These are phyloP conservation scores for Mormyrus iriodes DNA, from an alignment of 2,113 vertebrate genomes.

Conservation along the genomic window DNA sequence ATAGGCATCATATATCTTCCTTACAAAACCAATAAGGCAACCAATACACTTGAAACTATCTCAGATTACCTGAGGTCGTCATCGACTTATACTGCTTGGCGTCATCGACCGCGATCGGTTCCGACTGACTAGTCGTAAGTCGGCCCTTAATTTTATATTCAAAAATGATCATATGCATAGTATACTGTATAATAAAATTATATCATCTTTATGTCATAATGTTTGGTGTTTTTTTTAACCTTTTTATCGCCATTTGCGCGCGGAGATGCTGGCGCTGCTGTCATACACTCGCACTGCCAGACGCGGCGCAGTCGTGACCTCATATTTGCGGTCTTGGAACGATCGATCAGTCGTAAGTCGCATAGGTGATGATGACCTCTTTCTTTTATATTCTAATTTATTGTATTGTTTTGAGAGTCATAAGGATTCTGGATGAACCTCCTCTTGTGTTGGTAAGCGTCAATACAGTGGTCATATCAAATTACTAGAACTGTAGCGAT, in stretches of 20 bases:
- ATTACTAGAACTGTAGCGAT: background rate
- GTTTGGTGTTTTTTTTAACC: background rate
- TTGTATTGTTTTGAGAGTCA: background rate
- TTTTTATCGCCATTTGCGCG: background rate
- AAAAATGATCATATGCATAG: background rate
- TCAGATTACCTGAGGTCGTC: background rate
- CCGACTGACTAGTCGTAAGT: background rate
- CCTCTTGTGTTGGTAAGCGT: background rate
- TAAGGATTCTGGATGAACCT: background rate
- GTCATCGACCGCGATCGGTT: background rate
- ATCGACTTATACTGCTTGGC: no score
- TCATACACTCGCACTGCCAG: background rate
- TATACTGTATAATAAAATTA: background rate
- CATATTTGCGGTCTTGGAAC: no score
- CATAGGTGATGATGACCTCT: background rate
- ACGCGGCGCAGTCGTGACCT: background rate
- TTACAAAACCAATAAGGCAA: background rate
- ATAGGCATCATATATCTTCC: background rate
- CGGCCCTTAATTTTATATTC: background rate
- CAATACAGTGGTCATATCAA: background rate
- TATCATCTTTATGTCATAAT: background rate
- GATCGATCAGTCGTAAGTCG: no score
- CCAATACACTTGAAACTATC: background rate
- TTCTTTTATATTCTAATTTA: background rate
- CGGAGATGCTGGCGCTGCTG: no score